Percentiles rank a stretch among this genome's conserved stretches.
Evolutionary conservation across 2,113 vertebrate genomes (phyloP).

Genomic region (Lophochroa leadbeateri): DNA sequence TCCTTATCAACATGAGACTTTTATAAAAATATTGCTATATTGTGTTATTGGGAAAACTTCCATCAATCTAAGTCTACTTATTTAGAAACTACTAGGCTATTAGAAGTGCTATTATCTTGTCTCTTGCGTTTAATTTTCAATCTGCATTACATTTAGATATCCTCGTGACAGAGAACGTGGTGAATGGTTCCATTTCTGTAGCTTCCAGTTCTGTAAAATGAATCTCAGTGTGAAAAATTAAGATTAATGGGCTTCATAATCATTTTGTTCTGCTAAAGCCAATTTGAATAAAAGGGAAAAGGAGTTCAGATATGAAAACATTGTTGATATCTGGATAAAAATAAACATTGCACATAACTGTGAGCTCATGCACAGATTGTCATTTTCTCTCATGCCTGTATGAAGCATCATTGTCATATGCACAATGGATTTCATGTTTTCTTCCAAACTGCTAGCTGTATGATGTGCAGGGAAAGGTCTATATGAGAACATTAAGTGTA

Average conservation of each 20-base stretch:
- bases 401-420: neutral
- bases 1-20: conserved; percentile 43
- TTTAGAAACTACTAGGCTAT: conserved; percentile 76
- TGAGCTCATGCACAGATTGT: neutral
- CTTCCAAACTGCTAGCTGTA: neutral
- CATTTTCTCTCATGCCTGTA: neutral
- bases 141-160: conserved; percentile 74
- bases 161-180: conserved; percentile 60
- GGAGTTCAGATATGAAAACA: conserved; percentile 19
- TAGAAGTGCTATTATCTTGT: conserved; percentile 69
- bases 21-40: conserved; percentile 48
- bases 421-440: neutral
- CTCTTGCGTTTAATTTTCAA: conserved; percentile 77
- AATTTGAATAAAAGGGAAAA: conserved; percentile 67
- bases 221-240: conserved; percentile 79
- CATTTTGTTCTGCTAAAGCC: conserved; percentile 69
- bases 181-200: conserved; percentile 64
- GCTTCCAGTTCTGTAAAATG: conserved; percentile 69
- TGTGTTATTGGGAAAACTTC: conserved; percentile 46
- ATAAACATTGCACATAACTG: neutral
- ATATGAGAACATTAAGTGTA: neutral
- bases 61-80: conserved; percentile 78
- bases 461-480: neutral
- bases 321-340: conserved; percentile 48
- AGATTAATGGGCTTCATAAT: conserved; percentile 83